Conservation (phyloP, 1,140 invertebrate species). For the Euwallacea similis region DNA sequence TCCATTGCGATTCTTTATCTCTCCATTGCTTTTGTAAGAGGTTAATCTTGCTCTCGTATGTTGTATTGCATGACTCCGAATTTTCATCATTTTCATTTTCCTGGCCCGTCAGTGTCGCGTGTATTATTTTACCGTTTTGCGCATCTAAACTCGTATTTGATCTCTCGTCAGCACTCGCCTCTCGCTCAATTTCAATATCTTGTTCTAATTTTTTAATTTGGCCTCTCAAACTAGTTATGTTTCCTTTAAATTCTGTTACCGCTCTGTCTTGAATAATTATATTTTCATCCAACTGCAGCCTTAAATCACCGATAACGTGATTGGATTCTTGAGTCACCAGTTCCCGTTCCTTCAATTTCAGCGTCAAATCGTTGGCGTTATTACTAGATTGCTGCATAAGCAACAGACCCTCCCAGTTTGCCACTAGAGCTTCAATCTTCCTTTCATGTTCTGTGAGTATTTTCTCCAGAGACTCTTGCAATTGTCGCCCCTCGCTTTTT, state of each 20-base stretch:
- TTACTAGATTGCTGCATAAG: constrained; percentile 27
- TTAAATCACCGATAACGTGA: constrained; percentile 34
- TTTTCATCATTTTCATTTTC: constrained; percentile 30
- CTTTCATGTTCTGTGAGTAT: constrained; percentile 39
- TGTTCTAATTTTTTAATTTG: constrained; percentile 46
- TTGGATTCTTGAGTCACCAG: constrained; percentile 34
- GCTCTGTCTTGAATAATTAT: constrained; percentile 40
- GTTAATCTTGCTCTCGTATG: constrained; percentile 38
- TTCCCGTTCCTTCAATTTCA: constrained; percentile 40
- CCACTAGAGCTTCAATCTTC: constrained; percentile 40
- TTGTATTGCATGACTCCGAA: constrained; percentile 38
- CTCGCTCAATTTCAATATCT: constrained; percentile 42
- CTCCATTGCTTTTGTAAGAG: constrained; percentile 42
- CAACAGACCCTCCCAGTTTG: constrained; percentile 41
- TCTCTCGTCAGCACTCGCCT: constrained; percentile 35
- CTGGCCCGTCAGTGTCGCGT: constrained; percentile 39
- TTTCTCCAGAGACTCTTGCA: constrained; percentile 38
- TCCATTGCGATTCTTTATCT: constrained; percentile 43
- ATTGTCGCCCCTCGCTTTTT: constrained; percentile 41
- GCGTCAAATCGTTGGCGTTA: constrained; percentile 34
- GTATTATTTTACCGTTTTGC: constrained; percentile 38
- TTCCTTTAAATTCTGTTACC: constrained; percentile 39
- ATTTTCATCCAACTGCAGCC: constrained; percentile 43
- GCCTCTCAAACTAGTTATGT: constrained; percentile 39
- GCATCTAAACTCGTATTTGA: constrained; percentile 31